Conservation (phyloP, 2,797 vertebrate genomes). For the Loriculus beryllinus region DNA sequence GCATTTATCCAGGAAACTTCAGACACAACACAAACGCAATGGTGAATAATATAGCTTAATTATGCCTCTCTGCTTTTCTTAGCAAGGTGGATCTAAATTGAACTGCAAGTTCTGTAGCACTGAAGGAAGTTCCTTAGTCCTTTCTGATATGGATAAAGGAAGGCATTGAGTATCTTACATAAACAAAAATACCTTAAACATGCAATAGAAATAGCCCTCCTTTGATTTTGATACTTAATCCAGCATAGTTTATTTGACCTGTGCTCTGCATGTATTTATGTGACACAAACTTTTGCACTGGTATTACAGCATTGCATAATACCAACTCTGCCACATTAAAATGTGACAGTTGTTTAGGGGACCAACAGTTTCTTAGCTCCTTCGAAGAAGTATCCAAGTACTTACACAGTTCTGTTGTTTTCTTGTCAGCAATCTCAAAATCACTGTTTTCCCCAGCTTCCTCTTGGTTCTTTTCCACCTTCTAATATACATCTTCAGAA, state of each 20-base stretch:
- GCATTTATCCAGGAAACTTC: background rate
- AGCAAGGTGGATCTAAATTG: background rate
- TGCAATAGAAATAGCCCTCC: background rate
- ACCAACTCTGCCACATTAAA: background rate
- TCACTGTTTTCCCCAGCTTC: accelerated
- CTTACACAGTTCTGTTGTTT: background rate
- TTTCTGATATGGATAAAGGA: background rate
- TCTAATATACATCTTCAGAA: background rate
- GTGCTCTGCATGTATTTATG: background rate
- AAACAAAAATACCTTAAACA: background rate
- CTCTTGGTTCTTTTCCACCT: background rate
- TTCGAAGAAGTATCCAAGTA: background rate
- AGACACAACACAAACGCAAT: background rate
- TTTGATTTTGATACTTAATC: background rate
- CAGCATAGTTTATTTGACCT: background rate
- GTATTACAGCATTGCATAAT: background rate
- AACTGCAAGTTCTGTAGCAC: background rate
- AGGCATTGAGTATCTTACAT: background rate
- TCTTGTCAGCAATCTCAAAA: background rate
- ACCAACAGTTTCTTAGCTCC: background rate
- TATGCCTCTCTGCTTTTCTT: background rate
- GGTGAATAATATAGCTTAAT: background rate
- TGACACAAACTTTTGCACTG: accelerated
- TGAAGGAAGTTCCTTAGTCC: background rate
- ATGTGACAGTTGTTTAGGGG: background rate